Percentiles rank a stretch among this genome's conserved stretches.
Conservation (phyloP, 2,888 invertebrate genomes). For the Diaperis boleti region DNA sequence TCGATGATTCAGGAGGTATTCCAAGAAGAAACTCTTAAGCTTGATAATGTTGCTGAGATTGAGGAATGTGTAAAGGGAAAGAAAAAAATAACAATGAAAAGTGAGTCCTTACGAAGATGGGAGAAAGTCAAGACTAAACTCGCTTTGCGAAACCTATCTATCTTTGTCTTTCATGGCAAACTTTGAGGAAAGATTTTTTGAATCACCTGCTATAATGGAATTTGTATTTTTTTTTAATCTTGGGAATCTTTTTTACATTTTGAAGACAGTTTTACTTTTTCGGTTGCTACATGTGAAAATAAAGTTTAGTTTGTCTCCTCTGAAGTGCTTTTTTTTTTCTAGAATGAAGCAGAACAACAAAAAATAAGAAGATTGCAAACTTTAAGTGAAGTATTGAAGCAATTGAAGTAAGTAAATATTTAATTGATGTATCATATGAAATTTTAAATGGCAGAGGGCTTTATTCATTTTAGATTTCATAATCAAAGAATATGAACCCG, state of each 20-base stretch:
- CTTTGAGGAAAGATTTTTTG: too few relatives aligned
- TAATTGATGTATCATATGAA: too few relatives aligned
- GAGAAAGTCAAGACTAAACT: background rate
- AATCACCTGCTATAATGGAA: too few relatives aligned
- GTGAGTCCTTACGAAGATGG: slow-evolving; percentile 11
- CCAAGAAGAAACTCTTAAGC: slow-evolving; percentile 4
- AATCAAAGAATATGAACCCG: too few relatives aligned
- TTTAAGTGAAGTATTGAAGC: background rate
- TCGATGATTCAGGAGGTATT: background rate
- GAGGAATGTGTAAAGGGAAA: slow-evolving; percentile 8
- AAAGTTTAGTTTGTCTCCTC: slow-evolving; percentile 11
- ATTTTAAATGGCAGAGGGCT: too few relatives aligned
- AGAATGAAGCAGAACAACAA: background rate
- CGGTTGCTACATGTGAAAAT: slow-evolving; percentile 4
- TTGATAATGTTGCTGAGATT: slow-evolving; percentile 2
- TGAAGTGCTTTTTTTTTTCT: too few relatives aligned
- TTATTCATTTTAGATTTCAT: too few relatives aligned
- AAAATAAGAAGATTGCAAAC: background rate
- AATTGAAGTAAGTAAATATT: too few relatives aligned
- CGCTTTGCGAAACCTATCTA: background rate
- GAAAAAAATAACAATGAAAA: slow-evolving; percentile 8
- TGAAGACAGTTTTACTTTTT: slow-evolving; percentile 8
- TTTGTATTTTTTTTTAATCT: too few relatives aligned
- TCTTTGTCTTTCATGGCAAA: too few relatives aligned
- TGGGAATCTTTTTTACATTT: slow-evolving; percentile 1